Percentiles rank a stretch among this genome's conserved stretches.
Evolutionary conservation across 2,797 vertebrate genomes (phyloP).

Genomic region (Paguma larvata): DNA sequence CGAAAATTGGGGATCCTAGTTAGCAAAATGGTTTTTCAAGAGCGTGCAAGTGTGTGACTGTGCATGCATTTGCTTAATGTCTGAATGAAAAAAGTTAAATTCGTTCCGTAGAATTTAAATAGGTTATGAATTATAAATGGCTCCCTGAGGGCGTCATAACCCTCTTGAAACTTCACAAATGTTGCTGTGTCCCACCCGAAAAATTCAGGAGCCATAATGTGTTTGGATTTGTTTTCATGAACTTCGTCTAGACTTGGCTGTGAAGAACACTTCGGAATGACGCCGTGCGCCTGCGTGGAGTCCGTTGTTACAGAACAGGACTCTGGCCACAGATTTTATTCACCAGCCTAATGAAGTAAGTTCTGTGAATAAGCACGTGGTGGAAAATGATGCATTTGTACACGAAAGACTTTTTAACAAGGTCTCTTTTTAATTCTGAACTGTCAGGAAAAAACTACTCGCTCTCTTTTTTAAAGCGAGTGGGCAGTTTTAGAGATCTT

Average conservation of each 20-base stretch:
- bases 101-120: slow-evolving; percentile 39
- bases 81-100: slow-evolving; percentile 34
- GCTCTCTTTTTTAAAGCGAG: neutral
- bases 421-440: slow-evolving; percentile 31
- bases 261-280: neutral
- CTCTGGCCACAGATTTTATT: neutral
- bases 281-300: neutral
- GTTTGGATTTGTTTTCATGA: neutral
- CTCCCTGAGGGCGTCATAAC: neutral
- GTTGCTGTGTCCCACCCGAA: neutral
- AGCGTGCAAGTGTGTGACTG: slow-evolving; percentile 3
- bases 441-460: neutral
- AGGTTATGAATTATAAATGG: neutral
- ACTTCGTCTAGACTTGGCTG: neutral
- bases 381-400: neutral
- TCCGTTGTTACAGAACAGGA: neutral
- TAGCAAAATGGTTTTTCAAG: slow-evolving; percentile 8
- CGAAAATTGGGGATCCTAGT: neutral
- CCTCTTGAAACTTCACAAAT: slow-evolving; percentile 38
- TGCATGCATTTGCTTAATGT: neutral
- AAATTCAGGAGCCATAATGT: neutral
- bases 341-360: neutral
- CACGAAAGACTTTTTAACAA: neutral
- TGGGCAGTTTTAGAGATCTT: neutral
- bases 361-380: neutral